phyloP scores from a whole-genome alignment of 2,888 invertebrate species.

The Orchesellides sinensis region DNA sequence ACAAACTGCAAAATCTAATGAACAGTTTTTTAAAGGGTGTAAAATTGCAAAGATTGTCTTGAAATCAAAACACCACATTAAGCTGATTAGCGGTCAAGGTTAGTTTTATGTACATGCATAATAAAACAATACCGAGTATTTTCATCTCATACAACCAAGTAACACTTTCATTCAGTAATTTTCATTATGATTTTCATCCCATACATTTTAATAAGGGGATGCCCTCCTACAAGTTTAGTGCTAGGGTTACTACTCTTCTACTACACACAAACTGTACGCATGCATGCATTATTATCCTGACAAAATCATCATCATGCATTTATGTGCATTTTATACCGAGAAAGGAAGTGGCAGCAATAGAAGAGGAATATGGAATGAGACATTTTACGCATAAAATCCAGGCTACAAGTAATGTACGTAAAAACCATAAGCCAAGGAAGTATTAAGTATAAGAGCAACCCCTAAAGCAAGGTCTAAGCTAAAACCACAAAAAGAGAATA shows the following conservation, averaged over 20 bases:
- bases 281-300: constrained; percentile 44
- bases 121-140: constrained; percentile 7
- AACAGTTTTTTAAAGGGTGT: too few species aligned
- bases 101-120: constrained; percentile 64
- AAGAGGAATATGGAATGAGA: constrained; percentile 48
- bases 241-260: not conserved
- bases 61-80: not conserved
- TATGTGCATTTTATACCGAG: constrained; percentile 56
- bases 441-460: constrained; percentile 20
- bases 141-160: not conserved
- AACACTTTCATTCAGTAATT: constrained; percentile 53
- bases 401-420: constrained; percentile 21
- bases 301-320: constrained; percentile 56
- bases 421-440: constrained; percentile 1
- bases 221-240: not conserved
- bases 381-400: constrained; percentile 48
- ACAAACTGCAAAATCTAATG: too few species aligned
- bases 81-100: constrained; percentile 64
- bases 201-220: constrained; percentile 64
- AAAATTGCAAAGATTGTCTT: too few species aligned
- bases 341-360: constrained; percentile 27
- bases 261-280: not conserved
- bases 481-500: constrained; percentile 6
- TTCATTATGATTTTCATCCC: constrained; percentile 66
- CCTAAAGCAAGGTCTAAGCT: too few species aligned